Conservation (phyloP, 64 coral and sea anemone genomes). For the Montipora cactus region DNA sequence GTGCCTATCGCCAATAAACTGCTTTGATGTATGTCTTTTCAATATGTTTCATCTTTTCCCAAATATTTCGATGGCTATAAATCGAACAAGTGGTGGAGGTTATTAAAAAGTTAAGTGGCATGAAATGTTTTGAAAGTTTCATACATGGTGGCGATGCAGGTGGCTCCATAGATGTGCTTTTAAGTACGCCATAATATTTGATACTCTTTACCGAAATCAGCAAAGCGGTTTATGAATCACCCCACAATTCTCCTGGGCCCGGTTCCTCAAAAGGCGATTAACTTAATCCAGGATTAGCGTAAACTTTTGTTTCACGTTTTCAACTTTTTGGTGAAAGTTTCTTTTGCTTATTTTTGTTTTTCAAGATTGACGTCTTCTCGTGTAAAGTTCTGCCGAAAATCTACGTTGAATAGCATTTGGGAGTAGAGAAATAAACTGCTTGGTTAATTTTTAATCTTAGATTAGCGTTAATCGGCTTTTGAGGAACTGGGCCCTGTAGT, state of each 20-base stretch:
- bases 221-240: neutral
- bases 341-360: no score
- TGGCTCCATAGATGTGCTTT: slow-evolving; percentile 1
- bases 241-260: neutral
- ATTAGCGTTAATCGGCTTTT: no score
- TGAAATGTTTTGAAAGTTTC: slow-evolving; percentile 11
- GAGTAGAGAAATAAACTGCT: no score
- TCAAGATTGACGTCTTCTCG: no score
- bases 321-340: no score
- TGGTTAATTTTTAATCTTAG: no score
- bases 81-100: neutral
- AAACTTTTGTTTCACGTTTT: no score
- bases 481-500: no score
- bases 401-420: no score
- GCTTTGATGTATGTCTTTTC: neutral
- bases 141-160: neutral
- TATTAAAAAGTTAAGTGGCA: neutral
- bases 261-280: no score
- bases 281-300: no score
- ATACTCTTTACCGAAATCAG: neutral
- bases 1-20: neutral
- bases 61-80: neutral
- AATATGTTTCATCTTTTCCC: neutral
- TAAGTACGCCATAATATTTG: neutral
- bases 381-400: no score